Evolutionary conservation across 2,797 vertebrate genomes (phyloP).

Genomic region (Falco berigora): DNA sequence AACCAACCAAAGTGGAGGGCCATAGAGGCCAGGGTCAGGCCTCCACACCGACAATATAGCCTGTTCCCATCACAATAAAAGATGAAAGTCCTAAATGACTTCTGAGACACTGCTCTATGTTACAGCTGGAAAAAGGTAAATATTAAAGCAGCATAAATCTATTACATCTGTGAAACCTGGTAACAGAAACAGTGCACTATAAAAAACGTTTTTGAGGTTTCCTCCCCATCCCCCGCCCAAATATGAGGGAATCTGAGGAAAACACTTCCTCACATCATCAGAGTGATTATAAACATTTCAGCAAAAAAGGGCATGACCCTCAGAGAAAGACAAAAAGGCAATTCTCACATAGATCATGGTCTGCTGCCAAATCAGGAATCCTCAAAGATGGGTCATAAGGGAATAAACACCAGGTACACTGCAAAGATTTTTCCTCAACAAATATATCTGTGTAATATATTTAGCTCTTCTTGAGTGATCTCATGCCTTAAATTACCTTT

Average conservation of each 20-base stretch:
- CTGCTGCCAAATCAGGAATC: not conserved
- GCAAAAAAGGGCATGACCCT: not conserved
- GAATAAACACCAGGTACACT: not conserved
- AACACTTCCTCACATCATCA: not conserved
- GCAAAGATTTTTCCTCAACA: not conserved
- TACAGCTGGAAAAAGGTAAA: not conserved
- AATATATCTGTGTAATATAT: not conserved
- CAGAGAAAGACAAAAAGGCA: not conserved
- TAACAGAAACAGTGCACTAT: not conserved
- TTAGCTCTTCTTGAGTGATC: not conserved
- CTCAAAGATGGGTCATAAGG: not conserved
- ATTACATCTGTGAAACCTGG: not conserved
- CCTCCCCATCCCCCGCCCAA: accelerated
- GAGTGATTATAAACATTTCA: not conserved
- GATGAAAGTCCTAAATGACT: not conserved
- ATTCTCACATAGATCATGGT: not conserved
- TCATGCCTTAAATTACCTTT: not conserved
- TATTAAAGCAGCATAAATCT: not conserved
- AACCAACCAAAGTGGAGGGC: not conserved
- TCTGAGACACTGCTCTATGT: not conserved
- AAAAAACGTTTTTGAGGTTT: accelerated
- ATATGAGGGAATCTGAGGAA: not conserved
- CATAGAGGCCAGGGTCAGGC: not conserved
- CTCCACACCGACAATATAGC: not conserved
- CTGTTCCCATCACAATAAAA: not conserved